A percentile compares a stretch with the other conserved stretches of the same genome.
Conservation (phyloP, 2,113 vertebrate species). For the Oenanthe oenanthe region DNA sequence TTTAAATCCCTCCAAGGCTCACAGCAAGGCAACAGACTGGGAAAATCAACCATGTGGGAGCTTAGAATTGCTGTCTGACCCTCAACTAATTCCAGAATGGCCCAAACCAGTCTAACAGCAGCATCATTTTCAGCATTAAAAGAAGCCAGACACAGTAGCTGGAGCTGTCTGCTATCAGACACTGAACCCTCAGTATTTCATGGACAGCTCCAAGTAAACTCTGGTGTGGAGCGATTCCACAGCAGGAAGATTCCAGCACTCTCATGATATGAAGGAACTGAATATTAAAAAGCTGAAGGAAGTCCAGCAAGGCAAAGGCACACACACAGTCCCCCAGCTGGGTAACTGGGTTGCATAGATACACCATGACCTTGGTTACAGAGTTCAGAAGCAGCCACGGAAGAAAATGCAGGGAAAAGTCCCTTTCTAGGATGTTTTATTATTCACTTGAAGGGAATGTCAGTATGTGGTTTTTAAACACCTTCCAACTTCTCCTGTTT, state of each 20-base stretch:
- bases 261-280: neutral
- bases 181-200: neutral
- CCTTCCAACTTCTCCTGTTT: neutral
- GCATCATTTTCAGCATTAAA: neutral
- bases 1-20: neutral
- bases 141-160: neutral
- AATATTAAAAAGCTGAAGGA: neutral
- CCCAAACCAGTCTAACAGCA: neutral
- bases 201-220: neutral
- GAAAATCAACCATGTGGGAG: neutral
- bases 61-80: neutral
- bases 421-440: neutral
- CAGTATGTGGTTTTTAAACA: neutral
- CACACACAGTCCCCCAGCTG: neutral
- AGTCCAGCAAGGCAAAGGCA: slow-evolving; percentile 28
- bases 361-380: neutral
- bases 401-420: neutral
- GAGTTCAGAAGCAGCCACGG: neutral
- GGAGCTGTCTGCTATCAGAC: neutral
- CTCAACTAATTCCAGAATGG: neutral
- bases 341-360: slow-evolving; percentile 44
- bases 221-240: neutral
- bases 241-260: neutral
- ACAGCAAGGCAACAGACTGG: accelerated
- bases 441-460: neutral